phyloP scores from a whole-genome alignment of 2,888 invertebrate species.

The Dyspetes luteomarginatus region DNA sequence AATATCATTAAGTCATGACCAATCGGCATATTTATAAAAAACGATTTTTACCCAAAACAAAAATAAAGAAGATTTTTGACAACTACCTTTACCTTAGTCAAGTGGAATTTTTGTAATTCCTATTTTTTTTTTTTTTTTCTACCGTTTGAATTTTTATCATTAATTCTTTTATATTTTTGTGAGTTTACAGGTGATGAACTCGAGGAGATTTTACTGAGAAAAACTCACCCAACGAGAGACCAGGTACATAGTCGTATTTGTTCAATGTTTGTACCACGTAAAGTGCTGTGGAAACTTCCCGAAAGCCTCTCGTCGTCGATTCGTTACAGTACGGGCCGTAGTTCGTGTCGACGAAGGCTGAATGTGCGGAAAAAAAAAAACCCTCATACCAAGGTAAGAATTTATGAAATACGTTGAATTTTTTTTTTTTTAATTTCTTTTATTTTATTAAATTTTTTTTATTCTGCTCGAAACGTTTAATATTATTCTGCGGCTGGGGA shows the following conservation, averaged over 20 bases:
- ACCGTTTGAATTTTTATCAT: not conserved
- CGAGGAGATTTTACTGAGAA: too few relatives aligned
- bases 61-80: too few relatives aligned
- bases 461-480: not conserved
- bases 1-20: too few relatives aligned
- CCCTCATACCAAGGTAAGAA: not conserved
- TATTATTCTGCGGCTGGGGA: not conserved
- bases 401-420: too few relatives aligned
- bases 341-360: constrained; percentile 82
- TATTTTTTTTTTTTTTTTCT: not conserved
- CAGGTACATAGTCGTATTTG: constrained; percentile 81
- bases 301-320: constrained; percentile 78
- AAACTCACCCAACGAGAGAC: constrained; percentile 80
- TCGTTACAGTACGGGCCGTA: constrained; percentile 82
- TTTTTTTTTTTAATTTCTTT: not conserved
- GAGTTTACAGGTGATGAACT: too few relatives aligned
- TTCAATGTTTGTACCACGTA: constrained; percentile 81
- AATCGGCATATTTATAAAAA: not conserved
- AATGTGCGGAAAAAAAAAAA: constrained; percentile 21
- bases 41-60: too few relatives aligned
- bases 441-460: not conserved
- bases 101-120: too few relatives aligned
- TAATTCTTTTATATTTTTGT: too few relatives aligned
- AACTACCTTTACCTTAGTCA: too few relatives aligned
- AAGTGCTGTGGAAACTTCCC: constrained; percentile 82